Base-by-base conservation (phyloP, 2,888 invertebrate genomes). In the Acanthococcus lagerstroemiae region DNA sequence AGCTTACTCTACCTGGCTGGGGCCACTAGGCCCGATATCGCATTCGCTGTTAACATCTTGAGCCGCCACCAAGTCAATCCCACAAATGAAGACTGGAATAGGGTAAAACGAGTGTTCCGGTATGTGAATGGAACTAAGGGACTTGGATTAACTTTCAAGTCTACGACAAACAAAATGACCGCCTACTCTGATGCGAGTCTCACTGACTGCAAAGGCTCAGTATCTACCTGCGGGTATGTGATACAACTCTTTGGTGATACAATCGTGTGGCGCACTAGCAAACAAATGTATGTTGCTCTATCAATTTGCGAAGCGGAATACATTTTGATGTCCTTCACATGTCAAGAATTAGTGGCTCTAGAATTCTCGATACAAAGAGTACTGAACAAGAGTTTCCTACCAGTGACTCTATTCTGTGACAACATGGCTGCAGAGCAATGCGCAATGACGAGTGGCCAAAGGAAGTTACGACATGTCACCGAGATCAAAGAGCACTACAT, bases 21-120 rank as follows among this genome's bases (percentile, higher is more conserved):
- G n/a, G n/a, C n/a, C n/a, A n/a, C n/a, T n/a, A n/a, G 55, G 19
- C 55, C 55, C 9, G 55, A 55, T 17, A 55, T 55, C 7, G 30
- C 9, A 3, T 55, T 17, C 17, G 55, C 55, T 3, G 19, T 27
- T 6, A 27, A 55, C 15, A 15, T n/a, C 3, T 4, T 55, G 4
- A 55, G 55, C 30, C 9, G 55, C 24, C 6, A n/a, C 2, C 55
- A 55, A 17, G 4, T 4, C 2, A 55, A 27, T 55, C 55, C 30
- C 2, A 27, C 55, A 3, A 7, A 7, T 7, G 9, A 27, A 12
- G 55, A 55, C 12, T 55, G 27, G 55, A 25, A 27, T 6, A 4
- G 12, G 5, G 55, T 55, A 2, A 55, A 55, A 27, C 26, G 55
- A 3, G n/a, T 55, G 5, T 55, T 55, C 26, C 5, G 55, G 1